Evolutionary conservation across 2,797 vertebrate genomes (phyloP).

Genomic region (Gephyroberyx darwinii): DNA sequence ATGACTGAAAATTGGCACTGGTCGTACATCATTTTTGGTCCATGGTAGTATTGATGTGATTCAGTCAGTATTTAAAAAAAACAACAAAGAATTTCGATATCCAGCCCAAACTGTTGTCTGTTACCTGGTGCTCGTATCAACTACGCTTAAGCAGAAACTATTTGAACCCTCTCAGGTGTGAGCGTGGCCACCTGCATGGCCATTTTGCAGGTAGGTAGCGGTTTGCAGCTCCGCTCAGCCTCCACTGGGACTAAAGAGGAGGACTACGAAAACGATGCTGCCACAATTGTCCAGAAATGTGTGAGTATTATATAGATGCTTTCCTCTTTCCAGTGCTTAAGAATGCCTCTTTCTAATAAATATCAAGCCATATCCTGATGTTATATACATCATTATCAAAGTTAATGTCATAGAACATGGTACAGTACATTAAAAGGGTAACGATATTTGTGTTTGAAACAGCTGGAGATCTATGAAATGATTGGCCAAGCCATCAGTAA

Average conservation of each 20-base stretch:
- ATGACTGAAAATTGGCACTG: too few species aligned
- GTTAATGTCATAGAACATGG: background rate
- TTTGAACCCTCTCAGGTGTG: conserved; percentile 83
- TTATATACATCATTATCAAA: too few species aligned
- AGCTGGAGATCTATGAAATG: conserved; percentile 99
- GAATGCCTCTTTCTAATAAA: too few species aligned
- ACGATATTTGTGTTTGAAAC: conserved; percentile 60
- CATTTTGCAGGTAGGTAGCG: conserved; percentile 95
- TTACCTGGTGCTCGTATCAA: background rate
- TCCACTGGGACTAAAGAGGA: conserved; percentile 97
- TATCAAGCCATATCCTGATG: too few species aligned
- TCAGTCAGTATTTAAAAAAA: too few species aligned
- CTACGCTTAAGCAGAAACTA: background rate
- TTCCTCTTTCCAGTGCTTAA: too few species aligned
- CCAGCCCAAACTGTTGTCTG: too few species aligned
- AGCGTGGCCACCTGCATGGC: conserved; percentile 99
- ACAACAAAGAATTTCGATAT: too few species aligned
- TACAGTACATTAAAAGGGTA: conserved; percentile 14
- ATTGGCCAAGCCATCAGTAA: conserved; percentile 97
- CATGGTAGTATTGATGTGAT: too few species aligned
- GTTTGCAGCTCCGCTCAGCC: conserved; percentile 92
- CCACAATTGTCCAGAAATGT: conserved; percentile 99
- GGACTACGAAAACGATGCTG: conserved; percentile 97
- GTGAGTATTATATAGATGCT: conserved; percentile 80
- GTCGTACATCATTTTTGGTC: too few species aligned